These are phyloP conservation scores for Manis javanica DNA, from an alignment of 2,797 vertebrate genomes.

Conservation along the genomic window DNA sequence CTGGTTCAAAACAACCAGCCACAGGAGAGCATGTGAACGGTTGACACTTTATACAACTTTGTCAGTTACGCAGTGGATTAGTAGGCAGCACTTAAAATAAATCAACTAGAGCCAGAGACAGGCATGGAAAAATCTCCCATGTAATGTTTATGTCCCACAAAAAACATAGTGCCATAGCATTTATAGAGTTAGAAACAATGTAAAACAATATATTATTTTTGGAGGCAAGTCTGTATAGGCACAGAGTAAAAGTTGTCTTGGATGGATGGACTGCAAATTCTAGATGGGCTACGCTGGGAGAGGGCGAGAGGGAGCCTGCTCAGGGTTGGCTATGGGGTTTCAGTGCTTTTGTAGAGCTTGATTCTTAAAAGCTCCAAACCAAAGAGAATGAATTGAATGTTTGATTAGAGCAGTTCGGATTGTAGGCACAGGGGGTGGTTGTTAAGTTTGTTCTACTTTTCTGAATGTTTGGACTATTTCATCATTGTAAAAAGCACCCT, in stretches of 20 bases:
- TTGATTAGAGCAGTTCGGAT: neutral
- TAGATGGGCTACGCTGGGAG: neutral
- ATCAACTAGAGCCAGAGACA: neutral
- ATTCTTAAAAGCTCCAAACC: neutral
- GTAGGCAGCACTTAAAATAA: neutral
- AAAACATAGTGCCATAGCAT: rapidly evolving
- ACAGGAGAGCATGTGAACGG: rapidly evolving
- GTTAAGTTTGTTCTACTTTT: neutral
- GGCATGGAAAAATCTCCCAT: too few species aligned
- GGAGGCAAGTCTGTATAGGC: neutral
- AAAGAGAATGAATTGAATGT: neutral
- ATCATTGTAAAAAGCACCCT: neutral
- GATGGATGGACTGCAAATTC: rapidly evolving
- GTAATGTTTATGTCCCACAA: neutral
- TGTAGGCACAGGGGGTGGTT: neutral
- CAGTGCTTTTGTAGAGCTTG: rapidly evolving
- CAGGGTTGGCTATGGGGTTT: rapidly evolving
- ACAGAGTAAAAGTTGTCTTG: neutral
- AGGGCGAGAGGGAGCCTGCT: neutral
- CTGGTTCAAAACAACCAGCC: neutral
- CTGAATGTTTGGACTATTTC: neutral
- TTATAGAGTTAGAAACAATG: neutral
- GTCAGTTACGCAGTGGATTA: neutral
- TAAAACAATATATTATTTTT: neutral
- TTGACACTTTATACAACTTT: rapidly evolving